Percentiles rank a stretch among this genome's conserved stretches.
These are phyloP conservation scores for Acanthopleura granulata DNA, from an alignment of 2,888 invertebrate genomes.

Conservation along the genomic window DNA sequence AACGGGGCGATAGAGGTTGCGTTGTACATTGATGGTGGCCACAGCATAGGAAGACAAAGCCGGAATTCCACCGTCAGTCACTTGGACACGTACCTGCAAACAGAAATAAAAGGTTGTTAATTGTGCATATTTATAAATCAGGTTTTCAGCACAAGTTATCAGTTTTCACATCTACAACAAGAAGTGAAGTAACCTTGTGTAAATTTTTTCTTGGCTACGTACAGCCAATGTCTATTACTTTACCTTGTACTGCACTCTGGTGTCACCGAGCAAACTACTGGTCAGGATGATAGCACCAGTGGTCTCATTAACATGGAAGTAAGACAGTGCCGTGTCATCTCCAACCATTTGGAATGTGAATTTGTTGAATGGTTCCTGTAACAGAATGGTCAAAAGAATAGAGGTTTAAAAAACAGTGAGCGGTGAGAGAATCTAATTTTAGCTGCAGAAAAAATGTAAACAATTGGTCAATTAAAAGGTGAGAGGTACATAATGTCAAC, in stretches of 20 bases:
- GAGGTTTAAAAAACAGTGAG: too few relatives aligned
- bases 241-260: conserved; percentile 2
- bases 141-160: not conserved
- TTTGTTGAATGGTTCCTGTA: conserved; percentile 55
- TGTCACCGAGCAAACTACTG: conserved; percentile 27
- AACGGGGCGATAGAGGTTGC: conserved; percentile 23
- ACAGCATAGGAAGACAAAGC: conserved; percentile 39
- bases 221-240: too few relatives aligned
- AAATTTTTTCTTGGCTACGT: too few relatives aligned
- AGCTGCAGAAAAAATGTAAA: too few relatives aligned
- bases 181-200: too few relatives aligned
- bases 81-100: conserved; percentile 13
- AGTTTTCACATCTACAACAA: conserved; percentile 2
- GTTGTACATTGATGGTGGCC: conserved; percentile 27
- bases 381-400: not conserved
- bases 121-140: not conserved
- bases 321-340: conserved; percentile 52
- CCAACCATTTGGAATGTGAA: conserved; percentile 55
- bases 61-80: conserved; percentile 56
- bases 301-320: conserved; percentile 48
- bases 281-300: conserved; percentile 46
- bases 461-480: too few relatives aligned
- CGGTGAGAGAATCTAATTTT: too few relatives aligned
- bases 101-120: not conserved
- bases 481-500: too few relatives aligned